These are phyloP conservation scores for Marronus borbonicus DNA, from an alignment of 2,888 invertebrate species.

Conservation along the genomic window DNA sequence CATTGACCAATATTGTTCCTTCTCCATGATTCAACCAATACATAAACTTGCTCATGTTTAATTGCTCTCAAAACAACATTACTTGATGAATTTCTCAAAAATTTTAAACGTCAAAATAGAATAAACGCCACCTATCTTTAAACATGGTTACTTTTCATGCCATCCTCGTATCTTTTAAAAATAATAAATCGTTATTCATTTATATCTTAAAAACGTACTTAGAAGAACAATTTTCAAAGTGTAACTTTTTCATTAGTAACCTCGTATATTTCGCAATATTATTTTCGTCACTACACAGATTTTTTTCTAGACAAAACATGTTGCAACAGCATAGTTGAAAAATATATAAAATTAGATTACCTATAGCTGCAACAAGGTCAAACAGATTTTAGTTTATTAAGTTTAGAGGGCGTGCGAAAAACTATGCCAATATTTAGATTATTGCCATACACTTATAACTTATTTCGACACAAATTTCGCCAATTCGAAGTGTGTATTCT, in stretches of 20 bases:
- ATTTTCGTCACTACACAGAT: neutral
- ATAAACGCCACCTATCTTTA: too few species aligned
- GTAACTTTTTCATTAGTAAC: neutral
- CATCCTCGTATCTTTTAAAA: too few species aligned
- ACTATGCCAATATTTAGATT: constrained; percentile 39
- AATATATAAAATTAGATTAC: constrained; percentile 35
- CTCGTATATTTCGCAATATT: neutral
- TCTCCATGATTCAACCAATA: too few species aligned
- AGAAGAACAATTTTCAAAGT: too few species aligned
- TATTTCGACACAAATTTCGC: constrained; percentile 18
- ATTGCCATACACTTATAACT: constrained; percentile 19
- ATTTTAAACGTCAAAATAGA: too few species aligned
- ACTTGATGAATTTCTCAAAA: too few species aligned
- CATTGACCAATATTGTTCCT: too few species aligned
- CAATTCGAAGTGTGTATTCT: neutral
- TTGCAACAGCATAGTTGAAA: constrained; percentile 26
- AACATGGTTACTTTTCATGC: too few species aligned
- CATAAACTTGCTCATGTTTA: too few species aligned
- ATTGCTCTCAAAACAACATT: too few species aligned
- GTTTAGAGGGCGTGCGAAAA: constrained; percentile 26
- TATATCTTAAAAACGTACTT: too few species aligned
- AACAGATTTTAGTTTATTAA: constrained; percentile 24
- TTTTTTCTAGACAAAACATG: neutral
- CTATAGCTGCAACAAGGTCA: constrained; percentile 34
- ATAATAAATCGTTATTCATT: too few species aligned